Conservation (phyloP, 2,888 invertebrate species). For the Parnassius smintheus region DNA sequence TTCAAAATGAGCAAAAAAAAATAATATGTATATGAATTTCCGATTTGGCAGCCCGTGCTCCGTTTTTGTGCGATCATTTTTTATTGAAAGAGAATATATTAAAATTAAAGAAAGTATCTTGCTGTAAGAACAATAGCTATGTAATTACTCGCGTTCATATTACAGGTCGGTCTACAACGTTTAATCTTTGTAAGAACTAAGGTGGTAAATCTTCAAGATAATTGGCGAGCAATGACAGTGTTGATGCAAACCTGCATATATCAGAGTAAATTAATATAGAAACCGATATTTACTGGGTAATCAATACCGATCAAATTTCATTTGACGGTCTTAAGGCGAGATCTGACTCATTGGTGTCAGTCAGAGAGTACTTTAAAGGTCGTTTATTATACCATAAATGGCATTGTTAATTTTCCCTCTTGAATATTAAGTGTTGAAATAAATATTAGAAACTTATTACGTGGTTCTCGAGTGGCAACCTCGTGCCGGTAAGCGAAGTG, state of each 20-base stretch:
- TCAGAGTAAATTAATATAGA: conserved; percentile 32
- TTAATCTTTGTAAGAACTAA: conserved; percentile 27
- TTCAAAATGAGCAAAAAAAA: no score
- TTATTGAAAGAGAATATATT: no score
- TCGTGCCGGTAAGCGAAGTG: no score
- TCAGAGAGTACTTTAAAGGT: conserved; percentile 3
- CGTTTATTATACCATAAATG: conserved; percentile 10
- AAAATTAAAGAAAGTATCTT: no score
- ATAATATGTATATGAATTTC: no score
- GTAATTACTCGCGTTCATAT: no score
- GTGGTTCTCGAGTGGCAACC: no score
- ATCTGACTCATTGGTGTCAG: conserved; percentile 24
- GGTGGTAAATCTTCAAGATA: conserved; percentile 44
- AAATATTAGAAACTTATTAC: no score
- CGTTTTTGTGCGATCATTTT: no score
- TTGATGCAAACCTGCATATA: conserved; percentile 38
- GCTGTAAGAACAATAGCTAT: no score
- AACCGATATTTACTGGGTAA: conserved; percentile 31
- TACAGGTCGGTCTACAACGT: neutral
- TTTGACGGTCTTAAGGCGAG: conserved; percentile 23
- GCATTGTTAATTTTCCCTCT: neutral
- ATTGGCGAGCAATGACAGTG: conserved; percentile 38
- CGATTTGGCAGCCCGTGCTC: no score
- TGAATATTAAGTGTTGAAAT: neutral
- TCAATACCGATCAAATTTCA: conserved; percentile 34